A percentile compares a stretch with the other conserved stretches of the same genome.
Conservation (phyloP, 2,113 vertebrate species). For the Polyodon spathula region DNA sequence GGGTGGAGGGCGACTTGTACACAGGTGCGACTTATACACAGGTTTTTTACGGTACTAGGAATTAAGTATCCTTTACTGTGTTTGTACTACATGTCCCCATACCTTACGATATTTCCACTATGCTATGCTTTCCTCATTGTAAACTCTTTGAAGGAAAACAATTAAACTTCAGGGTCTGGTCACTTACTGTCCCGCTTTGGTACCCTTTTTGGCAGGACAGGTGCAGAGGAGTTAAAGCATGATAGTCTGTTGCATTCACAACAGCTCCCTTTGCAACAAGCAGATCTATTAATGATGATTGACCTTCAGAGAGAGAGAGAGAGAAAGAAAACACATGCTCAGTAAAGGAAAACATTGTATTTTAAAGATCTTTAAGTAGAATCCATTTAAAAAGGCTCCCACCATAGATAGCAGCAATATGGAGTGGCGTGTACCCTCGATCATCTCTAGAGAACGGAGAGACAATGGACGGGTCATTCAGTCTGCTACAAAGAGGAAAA, state of each 20-base stretch:
- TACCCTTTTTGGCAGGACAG: slow-evolving; percentile 87
- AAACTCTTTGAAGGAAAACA: no score
- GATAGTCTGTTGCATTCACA: slow-evolving; percentile 88
- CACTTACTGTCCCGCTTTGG: slow-evolving; percentile 82
- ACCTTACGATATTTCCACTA: no score
- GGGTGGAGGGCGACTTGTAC: no score
- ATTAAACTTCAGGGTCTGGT: not conserved
- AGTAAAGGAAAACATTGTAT: no score
- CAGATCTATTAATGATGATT: slow-evolving; percentile 76
- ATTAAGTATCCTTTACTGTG: no score
- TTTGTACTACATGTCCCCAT: no score
- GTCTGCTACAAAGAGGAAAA: slow-evolving; percentile 53
- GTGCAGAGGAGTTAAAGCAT: slow-evolving; percentile 82
- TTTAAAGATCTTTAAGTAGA: no score
- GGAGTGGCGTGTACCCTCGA: slow-evolving; percentile 83
- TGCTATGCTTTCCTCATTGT: no score
- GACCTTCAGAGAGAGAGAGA: slow-evolving; percentile 59
- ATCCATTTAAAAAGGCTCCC: no score
- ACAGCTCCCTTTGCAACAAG: slow-evolving; percentile 76
- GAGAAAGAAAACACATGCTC: no score
- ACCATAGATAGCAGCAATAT: slow-evolving; percentile 85
- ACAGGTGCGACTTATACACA: no score
- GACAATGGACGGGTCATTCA: slow-evolving; percentile 81
- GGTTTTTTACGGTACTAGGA: no score
- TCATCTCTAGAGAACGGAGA: slow-evolving; percentile 89